These are phyloP conservation scores for Myrmophylax atrothorax DNA, from an alignment of 2,113 vertebrate genomes.

Conservation along the genomic window DNA sequence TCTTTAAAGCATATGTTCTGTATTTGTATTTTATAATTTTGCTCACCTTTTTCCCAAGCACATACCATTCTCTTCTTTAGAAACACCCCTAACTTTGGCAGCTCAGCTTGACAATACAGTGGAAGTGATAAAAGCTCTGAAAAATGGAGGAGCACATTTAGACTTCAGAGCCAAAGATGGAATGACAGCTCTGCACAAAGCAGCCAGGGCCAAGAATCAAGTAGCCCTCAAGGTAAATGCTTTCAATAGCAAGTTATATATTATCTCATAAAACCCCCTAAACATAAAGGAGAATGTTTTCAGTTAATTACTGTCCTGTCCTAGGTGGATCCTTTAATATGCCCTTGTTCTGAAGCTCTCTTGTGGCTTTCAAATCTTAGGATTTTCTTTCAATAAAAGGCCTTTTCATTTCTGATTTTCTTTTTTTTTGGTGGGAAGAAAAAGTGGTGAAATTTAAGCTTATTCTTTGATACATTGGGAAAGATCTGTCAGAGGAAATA, in stretches of 20 bases:
- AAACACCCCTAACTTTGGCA: conserved; percentile 89
- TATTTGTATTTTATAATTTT: not conserved
- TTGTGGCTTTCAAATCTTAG: not conserved
- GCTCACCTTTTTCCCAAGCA: not conserved
- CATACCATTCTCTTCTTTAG: conserved; percentile 59
- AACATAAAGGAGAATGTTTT: not conserved
- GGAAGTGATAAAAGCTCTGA: conserved; percentile 88
- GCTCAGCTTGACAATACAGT: conserved; percentile 81
- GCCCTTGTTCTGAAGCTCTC: not conserved
- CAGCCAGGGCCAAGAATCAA: conserved; percentile 85
- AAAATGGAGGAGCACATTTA: conserved; percentile 90
- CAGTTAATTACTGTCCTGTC: not conserved
- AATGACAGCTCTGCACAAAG: conserved; percentile 93
- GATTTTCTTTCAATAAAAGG: not conserved
- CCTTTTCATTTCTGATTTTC: not conserved
- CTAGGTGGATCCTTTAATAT: not conserved
- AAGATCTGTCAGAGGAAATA: not conserved
- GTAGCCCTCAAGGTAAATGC: conserved; percentile 81
- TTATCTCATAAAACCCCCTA: not conserved
- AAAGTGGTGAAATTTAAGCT: not conserved
- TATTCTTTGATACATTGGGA: not conserved
- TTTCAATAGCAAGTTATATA: not conserved
- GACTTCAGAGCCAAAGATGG: conserved; percentile 94
- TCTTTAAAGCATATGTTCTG: not conserved
- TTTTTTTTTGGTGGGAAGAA: not conserved